Evolutionary conservation across 1,140 invertebrate species (phyloP).

Genomic region (Hyphantria cunea): DNA sequence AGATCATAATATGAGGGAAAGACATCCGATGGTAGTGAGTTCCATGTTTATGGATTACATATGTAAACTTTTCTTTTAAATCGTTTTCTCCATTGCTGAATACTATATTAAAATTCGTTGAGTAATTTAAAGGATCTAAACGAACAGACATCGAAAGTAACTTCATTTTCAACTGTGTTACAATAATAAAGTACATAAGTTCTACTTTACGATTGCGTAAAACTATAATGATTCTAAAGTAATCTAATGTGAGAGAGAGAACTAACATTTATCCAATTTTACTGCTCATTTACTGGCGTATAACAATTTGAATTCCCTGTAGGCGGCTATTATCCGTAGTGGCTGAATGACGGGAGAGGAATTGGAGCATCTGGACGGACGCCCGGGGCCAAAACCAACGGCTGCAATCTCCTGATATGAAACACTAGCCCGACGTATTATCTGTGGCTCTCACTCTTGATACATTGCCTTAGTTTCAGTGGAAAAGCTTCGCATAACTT

Average conservation of each 20-base stretch:
- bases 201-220: no score
- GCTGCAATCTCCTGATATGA: constrained; percentile 47
- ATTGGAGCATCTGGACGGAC: constrained; percentile 34
- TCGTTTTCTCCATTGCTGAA: no score
- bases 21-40: no score
- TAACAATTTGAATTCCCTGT: constrained; percentile 28
- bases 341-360: constrained; percentile 27
- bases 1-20: no score
- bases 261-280: constrained; percentile 16
- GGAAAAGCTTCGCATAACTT: constrained; percentile 19
- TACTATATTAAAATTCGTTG: no score
- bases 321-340: constrained; percentile 32
- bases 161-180: no score
- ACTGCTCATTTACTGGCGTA: constrained; percentile 14
- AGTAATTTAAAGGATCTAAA: no score
- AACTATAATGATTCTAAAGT: not conserved
- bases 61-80: no score
- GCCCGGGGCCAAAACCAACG: constrained; percentile 27
- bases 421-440: constrained; percentile 36
- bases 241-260: not conserved
- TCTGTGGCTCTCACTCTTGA: constrained; percentile 32
- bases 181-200: no score
- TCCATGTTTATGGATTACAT: no score
- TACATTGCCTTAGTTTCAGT: constrained; percentile 24
- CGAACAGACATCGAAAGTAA: no score